These are phyloP conservation scores for Campylomormyrus tamandua DNA, from an alignment of 2,113 vertebrate genomes.

Conservation along the genomic window DNA sequence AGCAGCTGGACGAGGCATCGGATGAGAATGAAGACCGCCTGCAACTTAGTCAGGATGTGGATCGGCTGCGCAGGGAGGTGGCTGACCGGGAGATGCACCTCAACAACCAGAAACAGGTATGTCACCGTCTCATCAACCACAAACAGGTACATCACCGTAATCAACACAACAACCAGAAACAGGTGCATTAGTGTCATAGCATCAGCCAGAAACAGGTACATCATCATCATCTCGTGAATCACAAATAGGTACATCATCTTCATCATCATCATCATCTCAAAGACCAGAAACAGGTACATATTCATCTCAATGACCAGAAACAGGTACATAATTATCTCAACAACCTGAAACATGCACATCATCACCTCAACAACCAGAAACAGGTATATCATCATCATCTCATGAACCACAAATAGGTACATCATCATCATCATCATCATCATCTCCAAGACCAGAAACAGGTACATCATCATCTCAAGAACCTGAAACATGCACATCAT, in stretches of 20 bases:
- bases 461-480: conserved; percentile 64
- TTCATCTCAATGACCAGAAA: neutral
- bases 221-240: neutral
- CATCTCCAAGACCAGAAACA: neutral
- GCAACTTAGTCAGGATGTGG: conserved; percentile 79
- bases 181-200: too few relatives aligned
- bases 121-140: too few relatives aligned
- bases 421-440: too few relatives aligned
- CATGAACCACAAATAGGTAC: neutral
- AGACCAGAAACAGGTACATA: conserved; percentile 79
- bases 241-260: neutral
- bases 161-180: too few relatives aligned
- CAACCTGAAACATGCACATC: conserved; percentile 65
- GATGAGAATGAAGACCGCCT: conserved; percentile 77
- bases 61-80: conserved; percentile 86
- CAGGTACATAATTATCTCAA: conserved; percentile 55
- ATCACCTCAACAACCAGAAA: conserved; percentile 40
- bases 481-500: conserved; percentile 77
- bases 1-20: conserved; percentile 84
- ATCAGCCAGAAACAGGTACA: too few relatives aligned
- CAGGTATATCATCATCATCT: neutral
- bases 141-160: too few relatives aligned
- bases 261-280: conserved; percentile 56
- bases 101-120: conserved; percentile 84
- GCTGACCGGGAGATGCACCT: conserved; percentile 95